Percentiles rank a stretch among this genome's conserved stretches.
phyloP scores from a whole-genome alignment of 1,140 invertebrate genomes.

The Homalodisca vitripennis region DNA sequence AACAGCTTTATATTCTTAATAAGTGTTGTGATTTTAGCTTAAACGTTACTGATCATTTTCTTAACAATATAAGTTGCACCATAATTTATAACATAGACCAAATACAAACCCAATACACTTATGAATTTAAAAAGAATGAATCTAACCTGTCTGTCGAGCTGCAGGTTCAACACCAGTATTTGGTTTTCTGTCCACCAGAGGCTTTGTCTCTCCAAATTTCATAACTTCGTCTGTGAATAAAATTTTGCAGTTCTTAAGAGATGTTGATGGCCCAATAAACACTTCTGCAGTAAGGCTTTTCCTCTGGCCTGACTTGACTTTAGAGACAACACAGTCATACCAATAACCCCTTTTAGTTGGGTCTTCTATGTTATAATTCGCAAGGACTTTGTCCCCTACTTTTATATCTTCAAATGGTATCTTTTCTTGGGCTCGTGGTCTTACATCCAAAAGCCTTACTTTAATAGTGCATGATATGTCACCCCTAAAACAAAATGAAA shows the following conservation, averaged over 20 bases:
- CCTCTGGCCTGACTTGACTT: constrained; percentile 42
- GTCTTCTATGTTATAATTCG: constrained; percentile 76
- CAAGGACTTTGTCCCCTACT: constrained; percentile 63
- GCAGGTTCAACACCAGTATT: not conserved
- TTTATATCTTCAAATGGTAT: constrained; percentile 58
- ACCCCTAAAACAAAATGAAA: not conserved
- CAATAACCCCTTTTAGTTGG: constrained; percentile 68
- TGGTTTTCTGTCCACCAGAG: constrained; percentile 44
- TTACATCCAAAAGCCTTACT: constrained; percentile 52
- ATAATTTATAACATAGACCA: not conserved
- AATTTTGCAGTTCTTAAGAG: constrained; percentile 53
- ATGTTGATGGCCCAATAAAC: constrained; percentile 43
- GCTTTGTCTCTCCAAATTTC: constrained; percentile 52
- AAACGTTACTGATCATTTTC: not conserved
- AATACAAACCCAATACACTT: not conserved
- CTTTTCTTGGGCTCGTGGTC: constrained; percentile 62
- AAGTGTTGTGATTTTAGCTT: not conserved
- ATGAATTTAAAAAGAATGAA: not conserved
- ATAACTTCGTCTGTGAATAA: constrained; percentile 55
- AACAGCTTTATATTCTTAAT: not conserved
- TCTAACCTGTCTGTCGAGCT: not conserved
- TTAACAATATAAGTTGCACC: not conserved
- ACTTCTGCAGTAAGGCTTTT: constrained; percentile 44
- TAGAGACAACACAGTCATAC: constrained; percentile 64
- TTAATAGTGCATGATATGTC: too few relatives aligned